Percentiles rank a stretch among this genome's conserved stretches.
Conservation (phyloP, 2,113 vertebrate genomes). For the Cinclus cinclus region DNA sequence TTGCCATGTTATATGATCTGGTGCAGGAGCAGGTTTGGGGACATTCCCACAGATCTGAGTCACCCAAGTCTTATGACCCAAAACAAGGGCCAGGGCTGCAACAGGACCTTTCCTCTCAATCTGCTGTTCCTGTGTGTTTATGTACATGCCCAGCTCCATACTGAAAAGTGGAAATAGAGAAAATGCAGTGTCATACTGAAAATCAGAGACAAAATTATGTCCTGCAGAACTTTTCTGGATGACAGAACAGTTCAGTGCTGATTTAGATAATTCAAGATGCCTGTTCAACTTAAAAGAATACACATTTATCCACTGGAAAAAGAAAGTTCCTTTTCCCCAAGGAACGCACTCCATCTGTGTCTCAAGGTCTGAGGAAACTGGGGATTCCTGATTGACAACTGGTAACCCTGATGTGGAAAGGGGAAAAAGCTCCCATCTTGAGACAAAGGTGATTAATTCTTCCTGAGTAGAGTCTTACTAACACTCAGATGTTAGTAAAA, state of each 20-base stretch:
- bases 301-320: neutral
- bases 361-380: neutral
- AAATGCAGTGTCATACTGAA: neutral
- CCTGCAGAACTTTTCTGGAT: neutral
- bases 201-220: neutral
- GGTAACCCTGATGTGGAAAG: neutral
- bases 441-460: neutral
- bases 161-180: neutral
- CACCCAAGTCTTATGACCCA: slow-evolving; percentile 28
- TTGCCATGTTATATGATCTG: neutral
- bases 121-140: neutral
- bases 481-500: neutral
- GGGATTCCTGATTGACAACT: neutral
- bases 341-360: neutral
- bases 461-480: neutral
- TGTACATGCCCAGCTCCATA: neutral
- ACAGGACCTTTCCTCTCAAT: neutral
- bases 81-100: neutral
- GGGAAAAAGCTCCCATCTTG: neutral
- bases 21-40: neutral
- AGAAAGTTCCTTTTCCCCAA: neutral
- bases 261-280: neutral
- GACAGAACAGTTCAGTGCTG: neutral
- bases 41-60: slow-evolving; percentile 48
- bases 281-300: neutral